Evolutionary conservation across 2,888 invertebrate species (phyloP).

Genomic region (Lymantria dispar): DNA sequence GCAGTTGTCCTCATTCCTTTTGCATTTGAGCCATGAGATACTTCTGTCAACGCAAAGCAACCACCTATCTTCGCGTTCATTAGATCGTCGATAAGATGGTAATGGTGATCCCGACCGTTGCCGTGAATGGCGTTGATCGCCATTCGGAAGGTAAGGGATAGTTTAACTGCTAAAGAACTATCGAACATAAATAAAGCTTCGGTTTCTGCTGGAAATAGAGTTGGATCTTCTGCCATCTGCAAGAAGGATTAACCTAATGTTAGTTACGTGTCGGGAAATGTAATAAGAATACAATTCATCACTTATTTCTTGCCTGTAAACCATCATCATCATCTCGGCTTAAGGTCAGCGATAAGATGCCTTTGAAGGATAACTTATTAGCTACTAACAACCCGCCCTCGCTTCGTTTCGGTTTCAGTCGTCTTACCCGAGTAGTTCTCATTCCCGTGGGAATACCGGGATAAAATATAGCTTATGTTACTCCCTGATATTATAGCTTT

Average conservation of each 20-base stretch:
- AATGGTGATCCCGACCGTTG: slow-evolving; percentile 85
- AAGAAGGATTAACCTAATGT: not conserved
- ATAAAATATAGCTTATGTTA: too few relatives aligned
- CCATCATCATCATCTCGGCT: too few relatives aligned
- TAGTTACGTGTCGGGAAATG: too few relatives aligned
- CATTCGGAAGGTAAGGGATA: slow-evolving; percentile 85
- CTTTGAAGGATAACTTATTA: too few relatives aligned
- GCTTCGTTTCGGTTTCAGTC: too few relatives aligned
- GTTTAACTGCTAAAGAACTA: slow-evolving; percentile 85
- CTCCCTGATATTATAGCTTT: too few relatives aligned
- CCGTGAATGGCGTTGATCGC: slow-evolving; percentile 85
- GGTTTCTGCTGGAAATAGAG: slow-evolving; percentile 67
- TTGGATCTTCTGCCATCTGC: slow-evolving; percentile 76
- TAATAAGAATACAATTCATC: too few relatives aligned
- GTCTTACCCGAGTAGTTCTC: too few relatives aligned
- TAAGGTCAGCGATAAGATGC: too few relatives aligned
- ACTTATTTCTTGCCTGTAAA: too few relatives aligned
- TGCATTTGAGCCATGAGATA: slow-evolving; percentile 95
- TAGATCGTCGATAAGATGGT: slow-evolving; percentile 72
- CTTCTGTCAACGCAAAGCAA: slow-evolving; percentile 93
- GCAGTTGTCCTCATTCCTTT: slow-evolving; percentile 93
- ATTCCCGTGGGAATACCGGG: too few relatives aligned
- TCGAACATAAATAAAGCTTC: slow-evolving; percentile 83
- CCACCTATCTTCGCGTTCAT: slow-evolving; percentile 63
- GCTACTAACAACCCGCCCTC: too few relatives aligned